Conservation (phyloP, 2,113 vertebrate genomes). For the Mesocricetus auratus region DNA sequence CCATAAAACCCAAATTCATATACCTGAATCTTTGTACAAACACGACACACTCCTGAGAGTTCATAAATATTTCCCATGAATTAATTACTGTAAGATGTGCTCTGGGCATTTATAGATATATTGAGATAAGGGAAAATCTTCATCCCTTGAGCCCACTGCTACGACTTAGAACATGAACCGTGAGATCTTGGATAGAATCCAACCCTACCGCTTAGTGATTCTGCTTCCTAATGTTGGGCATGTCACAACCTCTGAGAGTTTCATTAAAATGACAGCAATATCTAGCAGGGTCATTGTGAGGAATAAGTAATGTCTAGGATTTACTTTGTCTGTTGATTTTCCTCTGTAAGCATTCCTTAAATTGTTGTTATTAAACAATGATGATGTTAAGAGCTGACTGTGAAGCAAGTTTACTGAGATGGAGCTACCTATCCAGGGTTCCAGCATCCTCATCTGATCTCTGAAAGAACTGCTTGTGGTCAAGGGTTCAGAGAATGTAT, state of each 20-base stretch:
- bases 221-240: neutral
- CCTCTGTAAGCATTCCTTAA: neutral
- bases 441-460: neutral
- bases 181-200: neutral
- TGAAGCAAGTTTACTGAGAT: neutral
- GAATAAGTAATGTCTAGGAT: neutral
- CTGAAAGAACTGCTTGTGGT: neutral
- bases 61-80: neutral
- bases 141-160: neutral
- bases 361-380: neutral
- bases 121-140: neutral
- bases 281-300: neutral
- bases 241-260: neutral
- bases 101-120: neutral
- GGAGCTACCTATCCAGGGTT: neutral
- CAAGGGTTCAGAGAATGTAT: neutral
- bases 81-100: neutral
- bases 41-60: neutral
- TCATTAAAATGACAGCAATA: neutral
- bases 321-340: neutral
- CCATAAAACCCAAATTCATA: neutral
- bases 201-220: neutral
- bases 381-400: neutral
- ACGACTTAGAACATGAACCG: neutral
- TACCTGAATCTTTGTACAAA: neutral